Evolutionary conservation across 2,113 vertebrate species (phyloP).

Genomic region (Helogale parvula): DNA sequence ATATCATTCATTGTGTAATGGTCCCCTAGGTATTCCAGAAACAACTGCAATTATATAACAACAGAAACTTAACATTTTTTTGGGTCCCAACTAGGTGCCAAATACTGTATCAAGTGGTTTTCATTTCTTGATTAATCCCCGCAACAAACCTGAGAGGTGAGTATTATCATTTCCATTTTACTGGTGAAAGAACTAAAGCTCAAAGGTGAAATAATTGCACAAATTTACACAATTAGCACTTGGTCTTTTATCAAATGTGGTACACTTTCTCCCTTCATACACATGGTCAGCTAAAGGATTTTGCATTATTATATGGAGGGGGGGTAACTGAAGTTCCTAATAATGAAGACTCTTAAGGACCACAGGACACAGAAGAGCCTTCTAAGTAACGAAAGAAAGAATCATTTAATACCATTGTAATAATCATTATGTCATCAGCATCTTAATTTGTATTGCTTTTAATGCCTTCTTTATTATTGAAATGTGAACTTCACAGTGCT

Average conservation of each 20-base stretch:
- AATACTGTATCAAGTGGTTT: not conserved
- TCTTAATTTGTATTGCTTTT: constrained; percentile 7
- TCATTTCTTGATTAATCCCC: not conserved
- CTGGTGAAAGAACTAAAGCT: constrained; percentile 10
- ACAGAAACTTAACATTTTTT: constrained; percentile 1
- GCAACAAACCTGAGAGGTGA: not conserved
- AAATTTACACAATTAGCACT: not conserved
- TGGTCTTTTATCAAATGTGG: constrained; percentile 19
- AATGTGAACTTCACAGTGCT: not conserved
- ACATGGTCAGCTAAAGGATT: not conserved
- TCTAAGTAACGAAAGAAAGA: not conserved
- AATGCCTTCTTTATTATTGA: not conserved
- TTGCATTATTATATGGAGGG: not conserved
- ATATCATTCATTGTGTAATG: not conserved
- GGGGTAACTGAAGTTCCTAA: not conserved
- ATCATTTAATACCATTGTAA: not conserved
- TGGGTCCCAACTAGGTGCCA: not conserved
- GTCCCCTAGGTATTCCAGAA: not conserved
- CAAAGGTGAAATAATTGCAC: constrained; percentile 30
- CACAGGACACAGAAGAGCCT: not conserved
- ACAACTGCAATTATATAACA: not conserved
- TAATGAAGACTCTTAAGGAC: not conserved
- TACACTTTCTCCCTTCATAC: not conserved
- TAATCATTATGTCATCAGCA: not conserved
- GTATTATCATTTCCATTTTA: constrained; percentile 12